phyloP scores from a whole-genome alignment of 2,113 vertebrate species.

The Phalacrocorax carbo region DNA sequence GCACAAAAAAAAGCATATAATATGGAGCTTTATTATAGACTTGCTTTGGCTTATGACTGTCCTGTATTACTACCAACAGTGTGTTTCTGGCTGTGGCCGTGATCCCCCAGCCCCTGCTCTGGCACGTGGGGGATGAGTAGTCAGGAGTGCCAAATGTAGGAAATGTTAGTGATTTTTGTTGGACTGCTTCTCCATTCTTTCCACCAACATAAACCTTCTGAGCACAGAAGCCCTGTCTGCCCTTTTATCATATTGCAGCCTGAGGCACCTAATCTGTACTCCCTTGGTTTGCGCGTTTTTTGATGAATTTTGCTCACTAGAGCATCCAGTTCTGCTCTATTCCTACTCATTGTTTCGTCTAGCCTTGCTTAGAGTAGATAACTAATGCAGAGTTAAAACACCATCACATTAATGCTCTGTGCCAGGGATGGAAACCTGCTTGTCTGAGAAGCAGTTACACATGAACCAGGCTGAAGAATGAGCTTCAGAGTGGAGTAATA shows the following conservation, averaged over 20 bases:
- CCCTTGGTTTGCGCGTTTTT: neutral
- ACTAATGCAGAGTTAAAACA: constrained; percentile 10
- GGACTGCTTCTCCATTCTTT: neutral
- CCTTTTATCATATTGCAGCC: neutral
- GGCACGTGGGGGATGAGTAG: neutral
- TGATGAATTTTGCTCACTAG: neutral
- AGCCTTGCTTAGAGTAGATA: neutral
- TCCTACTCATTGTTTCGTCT: constrained; percentile 13
- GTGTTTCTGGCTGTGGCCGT: neutral
- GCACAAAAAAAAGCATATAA: too few species aligned
- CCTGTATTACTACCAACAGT: accelerated
- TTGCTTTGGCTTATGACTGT: neutral
- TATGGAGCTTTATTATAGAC: neutral
- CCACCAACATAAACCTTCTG: neutral
- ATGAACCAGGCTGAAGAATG: neutral
- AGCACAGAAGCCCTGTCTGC: neutral
- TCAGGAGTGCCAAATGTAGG: neutral
- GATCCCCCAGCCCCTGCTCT: neutral
- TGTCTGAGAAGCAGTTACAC: neutral
- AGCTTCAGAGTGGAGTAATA: neutral
- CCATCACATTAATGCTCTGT: neutral
- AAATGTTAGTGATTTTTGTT: neutral
- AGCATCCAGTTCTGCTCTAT: neutral
- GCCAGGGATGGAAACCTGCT: neutral
- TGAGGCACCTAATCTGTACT: neutral